Conservation (phyloP, 2,113 vertebrate species). For the Gopherus evgoodei region DNA sequence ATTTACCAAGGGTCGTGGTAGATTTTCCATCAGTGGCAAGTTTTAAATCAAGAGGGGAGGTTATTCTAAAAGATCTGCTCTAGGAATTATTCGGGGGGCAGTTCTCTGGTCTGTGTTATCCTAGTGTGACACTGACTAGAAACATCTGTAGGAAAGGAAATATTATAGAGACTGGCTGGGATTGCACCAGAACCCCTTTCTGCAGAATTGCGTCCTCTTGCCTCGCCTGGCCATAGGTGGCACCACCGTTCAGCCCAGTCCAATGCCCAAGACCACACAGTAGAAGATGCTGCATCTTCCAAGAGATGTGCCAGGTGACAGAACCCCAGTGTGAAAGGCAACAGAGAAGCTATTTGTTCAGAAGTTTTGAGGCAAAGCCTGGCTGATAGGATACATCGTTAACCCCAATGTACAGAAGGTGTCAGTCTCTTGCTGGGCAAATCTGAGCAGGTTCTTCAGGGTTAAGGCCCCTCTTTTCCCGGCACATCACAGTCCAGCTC, state of each 20-base stretch:
- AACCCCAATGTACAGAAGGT: fast-evolving
- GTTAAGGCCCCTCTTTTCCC: not conserved
- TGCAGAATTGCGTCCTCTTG: not conserved
- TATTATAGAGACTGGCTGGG: not conserved
- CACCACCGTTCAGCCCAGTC: not conserved
- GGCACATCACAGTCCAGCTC: not conserved
- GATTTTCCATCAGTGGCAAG: not conserved
- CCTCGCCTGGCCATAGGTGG: not conserved
- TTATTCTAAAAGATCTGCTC: not conserved
- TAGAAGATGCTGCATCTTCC: fast-evolving
- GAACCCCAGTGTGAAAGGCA: not conserved
- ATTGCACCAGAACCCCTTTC: not conserved
- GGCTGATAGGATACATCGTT: not conserved
- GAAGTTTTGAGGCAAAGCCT: not conserved
- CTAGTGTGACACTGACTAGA: not conserved
- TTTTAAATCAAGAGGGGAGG: not conserved
- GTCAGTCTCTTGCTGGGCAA: not conserved
- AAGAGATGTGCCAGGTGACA: fast-evolving
- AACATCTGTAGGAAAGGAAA: not conserved
- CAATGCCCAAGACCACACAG: not conserved
- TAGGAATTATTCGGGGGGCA: not conserved
- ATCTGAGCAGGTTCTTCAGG: not conserved
- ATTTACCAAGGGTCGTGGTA: not conserved
- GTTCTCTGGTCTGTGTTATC: not conserved
- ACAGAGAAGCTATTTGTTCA: not conserved